Conservation (phyloP, 2,888 invertebrate genomes). For the Erebia ligea region DNA sequence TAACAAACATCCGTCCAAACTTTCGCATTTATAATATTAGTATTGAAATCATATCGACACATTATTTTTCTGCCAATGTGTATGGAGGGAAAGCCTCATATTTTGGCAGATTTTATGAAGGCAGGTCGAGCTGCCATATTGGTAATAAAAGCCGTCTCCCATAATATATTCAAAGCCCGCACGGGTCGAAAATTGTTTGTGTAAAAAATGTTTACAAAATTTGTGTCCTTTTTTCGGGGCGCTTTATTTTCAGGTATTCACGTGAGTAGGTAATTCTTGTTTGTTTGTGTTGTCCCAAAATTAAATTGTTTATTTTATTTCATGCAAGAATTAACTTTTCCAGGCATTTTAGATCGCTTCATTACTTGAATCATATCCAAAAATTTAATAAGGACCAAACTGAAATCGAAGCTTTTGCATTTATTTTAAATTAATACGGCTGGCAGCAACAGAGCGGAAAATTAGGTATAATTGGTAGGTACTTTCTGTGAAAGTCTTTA, state of each 20-base stretch:
- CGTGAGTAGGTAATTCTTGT: slow-evolving; percentile 30
- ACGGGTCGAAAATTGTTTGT: slow-evolving; percentile 55
- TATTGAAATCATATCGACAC: too few relatives aligned
- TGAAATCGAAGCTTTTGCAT: not conserved
- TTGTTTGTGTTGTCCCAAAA: slow-evolving; percentile 17
- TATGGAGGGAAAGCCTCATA: too few relatives aligned
- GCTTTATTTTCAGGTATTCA: slow-evolving; percentile 38
- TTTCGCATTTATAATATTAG: too few relatives aligned
- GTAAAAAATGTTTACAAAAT: slow-evolving; percentile 52
- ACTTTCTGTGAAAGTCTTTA: too few relatives aligned
- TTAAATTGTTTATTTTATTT: slow-evolving; percentile 20
- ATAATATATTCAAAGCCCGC: slow-evolving; percentile 61
- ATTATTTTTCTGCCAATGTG: too few relatives aligned
- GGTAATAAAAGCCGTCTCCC: slow-evolving; percentile 20
- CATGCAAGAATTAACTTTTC: slow-evolving; percentile 3
- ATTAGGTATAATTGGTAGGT: too few relatives aligned
- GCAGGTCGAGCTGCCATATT: too few relatives aligned
- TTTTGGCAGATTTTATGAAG: too few relatives aligned
- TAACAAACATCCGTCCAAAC: too few relatives aligned
- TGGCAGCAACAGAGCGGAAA: too few relatives aligned
- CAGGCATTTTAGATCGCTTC: not conserved
- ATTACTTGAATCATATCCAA: not conserved
- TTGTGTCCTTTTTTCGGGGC: slow-evolving; percentile 39
- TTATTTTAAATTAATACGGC: not conserved
- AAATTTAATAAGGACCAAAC: not conserved